phyloP scores from a whole-genome alignment of 2,113 vertebrate species.

The Thamnophis sirtalis region DNA sequence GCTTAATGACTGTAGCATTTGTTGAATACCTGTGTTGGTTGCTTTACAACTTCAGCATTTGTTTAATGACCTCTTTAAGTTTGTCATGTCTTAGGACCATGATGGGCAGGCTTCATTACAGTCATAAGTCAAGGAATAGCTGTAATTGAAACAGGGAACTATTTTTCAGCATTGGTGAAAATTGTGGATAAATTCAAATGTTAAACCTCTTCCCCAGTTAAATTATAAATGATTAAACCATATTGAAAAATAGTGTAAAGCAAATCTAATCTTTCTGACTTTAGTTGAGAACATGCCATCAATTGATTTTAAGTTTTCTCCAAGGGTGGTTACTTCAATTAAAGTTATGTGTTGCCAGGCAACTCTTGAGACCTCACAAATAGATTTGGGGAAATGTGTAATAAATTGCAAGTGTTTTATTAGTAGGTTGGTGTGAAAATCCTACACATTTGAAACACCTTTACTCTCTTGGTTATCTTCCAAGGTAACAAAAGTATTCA shows the following conservation, averaged over 20 bases:
- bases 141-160: not conserved
- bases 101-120: not conserved
- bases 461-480: constrained; percentile 12
- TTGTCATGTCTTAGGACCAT: not conserved
- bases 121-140: not conserved
- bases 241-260: constrained; percentile 31
- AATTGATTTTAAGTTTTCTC: constrained; percentile 55
- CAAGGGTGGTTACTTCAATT: constrained; percentile 60
- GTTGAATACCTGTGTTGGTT: not conserved
- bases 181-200: constrained; percentile 18
- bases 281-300: constrained; percentile 48
- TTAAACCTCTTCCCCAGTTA: constrained; percentile 19
- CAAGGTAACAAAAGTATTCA: constrained; percentile 28
- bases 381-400: constrained; percentile 9
- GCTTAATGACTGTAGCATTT: not conserved
- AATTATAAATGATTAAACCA: constrained; percentile 42
- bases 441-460: constrained; percentile 32
- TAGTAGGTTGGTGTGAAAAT: constrained; percentile 26
- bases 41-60: not conserved
- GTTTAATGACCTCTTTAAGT: not conserved
- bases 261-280: constrained; percentile 55
- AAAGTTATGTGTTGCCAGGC: constrained; percentile 54
- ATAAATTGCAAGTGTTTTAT: constrained; percentile 40
- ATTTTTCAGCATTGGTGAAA: not conserved
- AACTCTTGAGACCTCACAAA: constrained; percentile 47